These are phyloP conservation scores for Dendrocincla fuliginosa DNA, from an alignment of 2,797 vertebrate genomes.

Conservation along the genomic window DNA sequence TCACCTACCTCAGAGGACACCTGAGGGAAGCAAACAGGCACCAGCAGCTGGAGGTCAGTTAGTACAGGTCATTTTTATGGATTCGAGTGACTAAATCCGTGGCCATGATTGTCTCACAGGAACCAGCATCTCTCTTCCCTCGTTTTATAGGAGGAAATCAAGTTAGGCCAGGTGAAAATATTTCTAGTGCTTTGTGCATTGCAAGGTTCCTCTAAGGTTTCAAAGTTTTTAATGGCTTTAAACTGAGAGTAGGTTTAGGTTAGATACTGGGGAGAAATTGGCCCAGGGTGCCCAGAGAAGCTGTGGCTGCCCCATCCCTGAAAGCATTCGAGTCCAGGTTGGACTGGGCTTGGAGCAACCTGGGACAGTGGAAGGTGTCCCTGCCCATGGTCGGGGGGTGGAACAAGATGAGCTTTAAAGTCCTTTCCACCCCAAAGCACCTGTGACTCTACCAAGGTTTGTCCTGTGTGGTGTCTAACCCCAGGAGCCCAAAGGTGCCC, in stretches of 20 bases:
- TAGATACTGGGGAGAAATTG: neutral
- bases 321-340: neutral
- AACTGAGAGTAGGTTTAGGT: neutral
- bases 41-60: neutral
- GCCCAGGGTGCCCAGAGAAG: neutral
- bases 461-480: fast-evolving
- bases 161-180: neutral
- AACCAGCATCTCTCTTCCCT: neutral
- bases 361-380: neutral
- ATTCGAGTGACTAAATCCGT: neutral
- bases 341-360: neutral
- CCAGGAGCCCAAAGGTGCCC: neutral
- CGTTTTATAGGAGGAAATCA: neutral
- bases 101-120: neutral
- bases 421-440: neutral
- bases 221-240: neutral
- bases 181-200: neutral
- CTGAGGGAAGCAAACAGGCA: neutral
- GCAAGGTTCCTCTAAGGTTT: neutral
- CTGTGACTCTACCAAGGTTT: neutral
- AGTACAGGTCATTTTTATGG: neutral
- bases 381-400: neutral
- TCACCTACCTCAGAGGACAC: neutral
- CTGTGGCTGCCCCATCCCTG: neutral
- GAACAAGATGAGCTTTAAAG: neutral